Evolutionary conservation across 2,888 invertebrate species (phyloP), one percentile per base, ranked within the genome.

Genomic region (Heliconius ethilla): DNA sequence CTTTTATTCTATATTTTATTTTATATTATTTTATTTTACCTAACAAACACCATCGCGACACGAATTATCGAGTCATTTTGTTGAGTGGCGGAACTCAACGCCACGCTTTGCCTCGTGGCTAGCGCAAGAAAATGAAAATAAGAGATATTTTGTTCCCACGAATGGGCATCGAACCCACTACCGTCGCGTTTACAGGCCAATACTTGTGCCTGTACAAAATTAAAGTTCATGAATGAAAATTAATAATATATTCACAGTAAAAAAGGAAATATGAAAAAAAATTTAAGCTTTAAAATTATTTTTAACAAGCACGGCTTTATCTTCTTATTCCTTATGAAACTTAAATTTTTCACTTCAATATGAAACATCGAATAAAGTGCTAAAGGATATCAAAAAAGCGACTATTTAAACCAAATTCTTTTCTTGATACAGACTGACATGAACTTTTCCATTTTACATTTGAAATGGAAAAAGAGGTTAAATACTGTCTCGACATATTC

Each of bases 401-500:
- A 40, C n/a, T 9, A 37, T 63, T 63, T 40, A 62, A 73, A 62
- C n/a, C 18, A 18, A 63, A 73, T 40, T 73, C 27, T 62, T 74
- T 63, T 74, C 63, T 40, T 73, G n/a, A 74, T 40, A 37, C n/a
- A 33, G 59, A 72, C 59, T 72, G 72, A 72, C 72, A 59, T 59
- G 6, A 33, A 72, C 72, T 72, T 72, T 72, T 40, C 40, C 74
- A 74, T 70, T 72, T 63, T 66, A 72, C n/a, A 72, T 77, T 72
- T 65, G 25, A 72, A 72, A 51, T 55, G 27, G 37, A 65, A 77
- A 77, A 73, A 51, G 73, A 77, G 77, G 77, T 77, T 77, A 77
- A 74, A 77, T 62, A 73, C 77, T 74, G 73, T 73, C 76, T 65
- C 72, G 76, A 77, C 76, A 77, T 77, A 59, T 62, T 67, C 67